A percentile compares a stretch with the other conserved stretches of the same genome.
phyloP scores from a whole-genome alignment of 2,113 vertebrate genomes.

The Apaloderma vittatum region DNA sequence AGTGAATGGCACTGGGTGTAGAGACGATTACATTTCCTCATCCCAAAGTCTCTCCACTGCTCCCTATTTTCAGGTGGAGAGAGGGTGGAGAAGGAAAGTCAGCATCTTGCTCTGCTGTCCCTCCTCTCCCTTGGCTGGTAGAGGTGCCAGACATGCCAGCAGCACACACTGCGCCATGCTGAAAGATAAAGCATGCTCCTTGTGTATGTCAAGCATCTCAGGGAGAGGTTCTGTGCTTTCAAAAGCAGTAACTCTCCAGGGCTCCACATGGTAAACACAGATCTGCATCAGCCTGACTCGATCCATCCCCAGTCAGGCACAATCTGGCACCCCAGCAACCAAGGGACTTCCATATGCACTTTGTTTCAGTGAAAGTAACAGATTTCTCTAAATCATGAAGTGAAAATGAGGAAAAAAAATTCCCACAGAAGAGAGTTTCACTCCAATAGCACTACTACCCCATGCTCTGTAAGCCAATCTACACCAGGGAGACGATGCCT shows the following conservation, averaged over 20 bases:
- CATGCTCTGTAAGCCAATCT: neutral
- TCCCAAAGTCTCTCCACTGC: neutral
- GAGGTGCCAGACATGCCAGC: neutral
- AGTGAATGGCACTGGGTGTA: neutral
- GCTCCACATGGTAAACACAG: neutral
- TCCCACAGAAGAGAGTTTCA: neutral
- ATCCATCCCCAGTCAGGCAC: neutral
- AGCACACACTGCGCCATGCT: neutral
- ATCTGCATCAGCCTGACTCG: neutral
- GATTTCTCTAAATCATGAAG: neutral
- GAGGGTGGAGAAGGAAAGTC: neutral
- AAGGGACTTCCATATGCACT: neutral
- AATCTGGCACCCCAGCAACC: neutral
- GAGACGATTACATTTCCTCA: neutral
- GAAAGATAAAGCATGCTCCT: neutral
- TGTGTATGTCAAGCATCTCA: neutral
- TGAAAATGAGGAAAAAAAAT: neutral
- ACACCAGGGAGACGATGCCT: neutral
- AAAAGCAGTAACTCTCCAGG: neutral
- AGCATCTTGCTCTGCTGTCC: rapidly evolving
- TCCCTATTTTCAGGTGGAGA: neutral
- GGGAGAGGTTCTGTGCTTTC: neutral
- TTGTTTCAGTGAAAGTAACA: neutral
- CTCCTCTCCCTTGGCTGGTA: neutral
- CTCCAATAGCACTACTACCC: neutral